Percentiles rank a stretch among this genome's conserved stretches.
phyloP scores from a whole-genome alignment of 1,140 invertebrate species.

The Cydia fagiglandana region DNA sequence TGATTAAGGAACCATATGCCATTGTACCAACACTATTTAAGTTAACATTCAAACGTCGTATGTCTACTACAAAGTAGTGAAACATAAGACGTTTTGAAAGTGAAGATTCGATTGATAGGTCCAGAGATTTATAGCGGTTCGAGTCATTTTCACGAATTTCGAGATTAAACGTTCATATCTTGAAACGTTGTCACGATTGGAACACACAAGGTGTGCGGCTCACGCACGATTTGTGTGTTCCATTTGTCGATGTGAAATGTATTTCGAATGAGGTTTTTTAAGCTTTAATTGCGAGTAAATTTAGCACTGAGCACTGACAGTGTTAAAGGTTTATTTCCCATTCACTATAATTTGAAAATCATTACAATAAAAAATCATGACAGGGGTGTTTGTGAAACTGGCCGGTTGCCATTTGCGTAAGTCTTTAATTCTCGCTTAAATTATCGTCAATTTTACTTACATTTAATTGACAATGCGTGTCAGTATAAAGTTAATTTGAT shows the following conservation, averaged over 20 bases:
- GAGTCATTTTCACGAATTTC: slow-evolving; percentile 10
- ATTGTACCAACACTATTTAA: neutral
- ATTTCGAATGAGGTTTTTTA: neutral
- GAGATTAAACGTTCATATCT: slow-evolving; percentile 16
- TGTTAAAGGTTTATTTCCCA: neutral
- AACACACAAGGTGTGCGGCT: neutral
- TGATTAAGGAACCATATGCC: slow-evolving; percentile 12
- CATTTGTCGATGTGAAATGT: slow-evolving; percentile 11
- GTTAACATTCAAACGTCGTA: neutral
- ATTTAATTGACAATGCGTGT: neutral
- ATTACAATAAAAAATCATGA: slow-evolving; percentile 4
- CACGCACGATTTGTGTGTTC: slow-evolving; percentile 12
- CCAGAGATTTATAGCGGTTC: slow-evolving; percentile 1
- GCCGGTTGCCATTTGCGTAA: neutral
- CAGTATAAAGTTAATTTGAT: neutral
- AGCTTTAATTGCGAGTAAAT: slow-evolving; percentile 5
- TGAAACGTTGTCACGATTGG: slow-evolving; percentile 8
- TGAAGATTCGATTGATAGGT: neutral
- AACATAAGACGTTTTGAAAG: neutral
- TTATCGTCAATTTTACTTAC: neutral
- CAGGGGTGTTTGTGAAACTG: neutral
- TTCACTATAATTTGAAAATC: slow-evolving; percentile 10
- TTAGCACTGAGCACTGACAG: neutral
- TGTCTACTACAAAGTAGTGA: neutral
- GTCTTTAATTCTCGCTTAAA: slow-evolving; percentile 4